These are phyloP conservation scores for Dusona sp. DNA, from an alignment of 2,888 invertebrate genomes.

Conservation along the genomic window DNA sequence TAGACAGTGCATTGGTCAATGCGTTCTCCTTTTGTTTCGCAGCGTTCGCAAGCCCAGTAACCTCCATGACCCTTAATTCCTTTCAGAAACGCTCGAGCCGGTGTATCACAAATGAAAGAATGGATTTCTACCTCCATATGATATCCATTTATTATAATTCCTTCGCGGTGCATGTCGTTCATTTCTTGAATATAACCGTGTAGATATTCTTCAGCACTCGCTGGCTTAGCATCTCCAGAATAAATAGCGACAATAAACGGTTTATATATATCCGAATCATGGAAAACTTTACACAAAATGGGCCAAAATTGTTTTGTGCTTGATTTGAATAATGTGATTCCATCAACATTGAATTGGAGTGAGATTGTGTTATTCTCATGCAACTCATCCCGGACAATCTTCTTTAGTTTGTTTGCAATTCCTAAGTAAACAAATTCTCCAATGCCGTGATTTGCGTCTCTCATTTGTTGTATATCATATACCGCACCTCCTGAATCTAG, in stretches of 20 bases:
- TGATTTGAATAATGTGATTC: conserved; percentile 58
- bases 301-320: conserved; percentile 64
- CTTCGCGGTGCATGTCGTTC: conserved; percentile 60
- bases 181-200: conserved; percentile 66
- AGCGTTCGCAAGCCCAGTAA: conserved; percentile 61
- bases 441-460: neutral
- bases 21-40: conserved; percentile 37
- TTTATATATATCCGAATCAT: conserved; percentile 61
- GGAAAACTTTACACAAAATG: conserved; percentile 63
- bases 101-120: conserved; percentile 57
- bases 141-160: conserved; percentile 53
- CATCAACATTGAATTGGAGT: conserved; percentile 66
- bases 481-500: neutral
- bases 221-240: conserved; percentile 67
- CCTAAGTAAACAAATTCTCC: conserved; percentile 11
- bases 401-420: neutral
- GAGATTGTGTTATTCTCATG: conserved; percentile 32
- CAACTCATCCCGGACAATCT: neutral
- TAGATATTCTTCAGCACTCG: conserved; percentile 55
- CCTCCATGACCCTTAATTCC: conserved; percentile 61
- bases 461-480: neutral
- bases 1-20: conserved; percentile 22
- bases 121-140: neutral
- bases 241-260: conserved; percentile 67
- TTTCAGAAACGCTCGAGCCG: conserved; percentile 66